Conservation (phyloP, 2,888 invertebrate genomes). For the Cactoblastis cactorum region DNA sequence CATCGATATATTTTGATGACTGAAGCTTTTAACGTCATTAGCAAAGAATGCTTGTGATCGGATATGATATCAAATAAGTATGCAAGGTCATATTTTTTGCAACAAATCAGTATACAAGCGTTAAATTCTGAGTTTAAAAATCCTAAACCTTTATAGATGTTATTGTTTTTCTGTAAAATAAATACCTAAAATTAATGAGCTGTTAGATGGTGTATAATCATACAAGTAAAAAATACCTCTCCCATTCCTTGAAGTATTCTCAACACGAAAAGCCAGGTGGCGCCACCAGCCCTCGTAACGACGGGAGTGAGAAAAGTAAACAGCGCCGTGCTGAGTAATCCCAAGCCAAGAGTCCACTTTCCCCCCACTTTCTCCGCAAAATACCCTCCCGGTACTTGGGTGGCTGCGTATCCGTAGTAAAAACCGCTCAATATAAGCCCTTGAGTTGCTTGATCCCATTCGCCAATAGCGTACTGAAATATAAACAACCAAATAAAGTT, state of each 20-base stretch:
- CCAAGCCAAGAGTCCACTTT: conserved; percentile 90
- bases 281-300: conserved; percentile 79
- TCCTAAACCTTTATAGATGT: no score
- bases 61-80: no score
- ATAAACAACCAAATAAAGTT: no score
- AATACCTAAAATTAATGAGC: no score
- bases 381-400: conserved; percentile 91
- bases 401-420: conserved; percentile 91
- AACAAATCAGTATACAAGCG: no score
- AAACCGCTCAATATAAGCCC: conserved; percentile 89
- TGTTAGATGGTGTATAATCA: no score
- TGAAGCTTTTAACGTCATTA: no score
- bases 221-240: conserved; percentile 70
- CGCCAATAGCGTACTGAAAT: conserved; percentile 69
- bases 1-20: no score
- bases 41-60: no score
- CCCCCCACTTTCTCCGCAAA: conserved; percentile 91
- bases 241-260: conserved; percentile 88
- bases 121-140: no score
- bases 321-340: conserved; percentile 88
- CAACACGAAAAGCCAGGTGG: conserved; percentile 76
- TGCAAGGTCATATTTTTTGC: no score
- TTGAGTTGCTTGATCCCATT: conserved; percentile 85
- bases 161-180: no score
- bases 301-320: conserved; percentile 90